These are phyloP conservation scores for Pristionchus mayeri DNA, from an alignment of 2,888 invertebrate species.

Conservation along the genomic window DNA sequence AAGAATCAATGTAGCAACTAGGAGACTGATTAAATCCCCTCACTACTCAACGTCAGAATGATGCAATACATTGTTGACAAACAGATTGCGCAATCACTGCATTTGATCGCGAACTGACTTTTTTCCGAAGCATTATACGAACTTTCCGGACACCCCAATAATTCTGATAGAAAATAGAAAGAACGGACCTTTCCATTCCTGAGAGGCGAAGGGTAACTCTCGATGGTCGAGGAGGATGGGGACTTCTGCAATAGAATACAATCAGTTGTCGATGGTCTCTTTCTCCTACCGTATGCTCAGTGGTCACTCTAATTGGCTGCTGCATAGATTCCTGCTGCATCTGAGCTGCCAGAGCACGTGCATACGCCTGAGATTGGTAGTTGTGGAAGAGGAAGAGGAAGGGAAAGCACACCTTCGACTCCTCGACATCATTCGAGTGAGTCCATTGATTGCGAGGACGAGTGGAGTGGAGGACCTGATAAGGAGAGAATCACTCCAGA, in stretches of 20 bases:
- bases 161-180: neutral
- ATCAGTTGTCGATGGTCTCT: neutral
- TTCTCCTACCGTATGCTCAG: slow-evolving; percentile 36
- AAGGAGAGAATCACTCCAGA: neutral
- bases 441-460: slow-evolving; percentile 44
- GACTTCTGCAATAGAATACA: neutral
- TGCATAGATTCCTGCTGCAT: slow-evolving; percentile 1
- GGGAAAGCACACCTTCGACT: neutral
- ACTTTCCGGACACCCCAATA: neutral
- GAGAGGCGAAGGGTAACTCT: slow-evolving; percentile 26
- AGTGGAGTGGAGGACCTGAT: slow-evolving; percentile 35
- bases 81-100: too few relatives aligned
- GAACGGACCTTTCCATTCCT: slow-evolving; percentile 22
- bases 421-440: slow-evolving; percentile 2
- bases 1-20: too few relatives aligned
- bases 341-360: slow-evolving; percentile 36
- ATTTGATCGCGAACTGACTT: too few relatives aligned
- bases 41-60: too few relatives aligned
- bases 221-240: slow-evolving; percentile 25
- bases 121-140: neutral
- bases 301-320: slow-evolving; percentile 23
- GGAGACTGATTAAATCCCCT: too few relatives aligned
- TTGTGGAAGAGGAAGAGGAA: neutral
- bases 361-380: neutral
- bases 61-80: too few relatives aligned